Evolutionary conservation across 2,797 vertebrate genomes (phyloP).

Genomic region (Potorous gilbertii): DNA sequence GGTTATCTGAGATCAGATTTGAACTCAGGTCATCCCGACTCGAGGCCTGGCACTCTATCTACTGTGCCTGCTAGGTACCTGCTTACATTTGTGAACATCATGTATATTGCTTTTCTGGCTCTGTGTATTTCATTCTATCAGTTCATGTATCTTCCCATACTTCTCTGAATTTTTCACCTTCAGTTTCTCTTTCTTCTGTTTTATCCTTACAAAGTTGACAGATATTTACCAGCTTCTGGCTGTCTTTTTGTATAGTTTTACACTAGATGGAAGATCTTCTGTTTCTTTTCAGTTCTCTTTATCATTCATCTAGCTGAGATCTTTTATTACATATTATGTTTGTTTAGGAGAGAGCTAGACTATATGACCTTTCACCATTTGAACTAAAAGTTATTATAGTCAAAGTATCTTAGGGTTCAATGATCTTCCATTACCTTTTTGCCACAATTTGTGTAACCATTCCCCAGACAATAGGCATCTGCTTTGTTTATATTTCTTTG

Average conservation of each 20-base stretch:
- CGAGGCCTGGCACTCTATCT: no score
- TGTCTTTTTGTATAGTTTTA: not conserved
- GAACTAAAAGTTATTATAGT: not conserved
- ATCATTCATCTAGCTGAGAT: not conserved
- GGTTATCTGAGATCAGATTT: not conserved
- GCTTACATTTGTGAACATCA: not conserved
- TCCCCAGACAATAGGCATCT: not conserved
- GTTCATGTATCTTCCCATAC: not conserved
- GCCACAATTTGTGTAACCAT: not conserved
- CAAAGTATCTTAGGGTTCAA: not conserved
- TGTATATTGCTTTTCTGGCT: not conserved
- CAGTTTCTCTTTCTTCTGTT: not conserved
- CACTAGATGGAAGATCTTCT: not conserved
- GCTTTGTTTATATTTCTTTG: not conserved
- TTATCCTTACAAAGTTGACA: not conserved
- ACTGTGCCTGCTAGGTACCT: not conserved
- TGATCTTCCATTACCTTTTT: not conserved
- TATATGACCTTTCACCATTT: not conserved
- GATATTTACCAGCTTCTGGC: not conserved
- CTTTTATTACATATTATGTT: not conserved
- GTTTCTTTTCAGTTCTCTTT: not conserved
- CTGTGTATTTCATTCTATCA: not conserved
- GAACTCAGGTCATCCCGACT: not conserved
- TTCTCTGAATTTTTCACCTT: not conserved
- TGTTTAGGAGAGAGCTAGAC: not conserved